Base-by-base conservation (phyloP, 2,113 vertebrate genomes). In the Paradoxurus hermaphroditus region DNA sequence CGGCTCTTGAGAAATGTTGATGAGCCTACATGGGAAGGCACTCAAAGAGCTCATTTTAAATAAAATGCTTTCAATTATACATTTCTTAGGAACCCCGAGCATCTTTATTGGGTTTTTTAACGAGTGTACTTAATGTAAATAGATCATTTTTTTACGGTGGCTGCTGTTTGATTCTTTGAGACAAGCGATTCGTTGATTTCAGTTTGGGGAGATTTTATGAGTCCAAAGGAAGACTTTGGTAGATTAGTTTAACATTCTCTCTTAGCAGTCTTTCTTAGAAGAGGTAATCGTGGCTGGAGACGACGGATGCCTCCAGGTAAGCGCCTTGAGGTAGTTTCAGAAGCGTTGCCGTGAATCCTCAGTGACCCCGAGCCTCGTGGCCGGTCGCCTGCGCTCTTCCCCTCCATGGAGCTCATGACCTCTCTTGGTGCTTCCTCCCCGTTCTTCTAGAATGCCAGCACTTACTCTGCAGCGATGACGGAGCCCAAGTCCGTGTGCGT, bases 401-500 rank as follows among this genome's bases (percentile, higher is more conserved):
- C 63, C 49, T 13, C 14, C 41, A 0, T 3, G 16, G 7, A 19
- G 18, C 34, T 18, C 5, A 0, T 68, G 10, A 29, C 36, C 1
- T 9, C 9, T 7, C 41, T 19, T 0, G 4, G 44, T 6, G 59
- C 39, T 27, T 59, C 36, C 7, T 27, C 77, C 18, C 41, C 6
- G 0, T 67, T 84, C 68, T 44, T 88, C 70, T 96, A 99, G 99
- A 99, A 99, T 94, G 96, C 98, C 96, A 99, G 99, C 95, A 99
- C 97, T 16, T 99, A 99, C 95, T 98, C 99, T 0, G 99, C 99
- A 87, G 98, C 99, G 10, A 99, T 99, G 99, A 97, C 99, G 1
- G 99, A 99, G 97, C 99, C 99, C 5, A 99, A 99, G 98, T 99
- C 99, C 0, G 99, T 99, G 90, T 99, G 99, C 1, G 99, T 99